phyloP scores from a whole-genome alignment of 2,797 vertebrate species.

The Pseudochirops corinnae region DNA sequence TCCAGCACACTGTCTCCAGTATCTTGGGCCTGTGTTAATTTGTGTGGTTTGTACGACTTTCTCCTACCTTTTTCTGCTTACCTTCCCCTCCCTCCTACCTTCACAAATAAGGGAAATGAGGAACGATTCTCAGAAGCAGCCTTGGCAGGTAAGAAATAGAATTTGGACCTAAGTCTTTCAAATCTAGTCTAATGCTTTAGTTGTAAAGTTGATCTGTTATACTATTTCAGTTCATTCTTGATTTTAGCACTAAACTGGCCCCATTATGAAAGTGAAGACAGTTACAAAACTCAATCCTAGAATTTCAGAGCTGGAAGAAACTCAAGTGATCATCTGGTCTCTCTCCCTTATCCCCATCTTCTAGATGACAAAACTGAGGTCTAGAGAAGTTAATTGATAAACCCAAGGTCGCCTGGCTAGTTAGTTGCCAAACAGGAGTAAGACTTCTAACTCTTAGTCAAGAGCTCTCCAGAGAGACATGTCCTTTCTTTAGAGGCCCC shows the following conservation, averaged over 20 bases:
- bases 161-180: background rate
- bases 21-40: background rate
- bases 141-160: conserved; percentile 21
- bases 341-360: background rate
- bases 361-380: background rate
- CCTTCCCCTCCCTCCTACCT: background rate
- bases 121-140: conserved; percentile 35
- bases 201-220: conserved; percentile 29
- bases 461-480: fast-evolving
- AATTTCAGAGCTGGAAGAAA: background rate
- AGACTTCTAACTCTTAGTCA: background rate
- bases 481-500: background rate
- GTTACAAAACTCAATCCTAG: background rate
- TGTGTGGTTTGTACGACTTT: conserved; percentile 57
- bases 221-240: conserved; percentile 23
- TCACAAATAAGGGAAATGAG: conserved; percentile 48
- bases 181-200: conserved; percentile 38
- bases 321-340: background rate
- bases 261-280: background rate
- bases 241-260: conserved; percentile 50
- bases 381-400: too few species aligned
- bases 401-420: too few species aligned
- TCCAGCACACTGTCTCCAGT: background rate
- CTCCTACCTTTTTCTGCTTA: background rate
- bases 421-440: background rate